Conservation (phyloP, 2,888 invertebrate species). For the Orthosia gracilis region DNA sequence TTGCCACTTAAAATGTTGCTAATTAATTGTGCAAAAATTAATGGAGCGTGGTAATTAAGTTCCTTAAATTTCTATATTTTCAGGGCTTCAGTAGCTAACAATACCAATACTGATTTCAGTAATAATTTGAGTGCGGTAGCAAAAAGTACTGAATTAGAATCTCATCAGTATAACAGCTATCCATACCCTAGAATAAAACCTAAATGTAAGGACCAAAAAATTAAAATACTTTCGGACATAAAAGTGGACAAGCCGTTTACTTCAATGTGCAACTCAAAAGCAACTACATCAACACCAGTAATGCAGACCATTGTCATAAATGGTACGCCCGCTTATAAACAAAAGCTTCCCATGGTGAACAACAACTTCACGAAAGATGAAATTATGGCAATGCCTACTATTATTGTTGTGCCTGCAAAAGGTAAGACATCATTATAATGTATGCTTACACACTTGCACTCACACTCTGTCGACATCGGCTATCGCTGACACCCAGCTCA, state of each 20-base stretch:
- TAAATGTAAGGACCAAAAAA: slow-evolving; percentile 78
- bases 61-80: slow-evolving; percentile 51
- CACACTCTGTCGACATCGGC: no score
- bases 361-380: slow-evolving; percentile 83
- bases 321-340: slow-evolving; percentile 83
- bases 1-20: slow-evolving; percentile 1
- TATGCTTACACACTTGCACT: background rate
- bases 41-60: slow-evolving; percentile 5
- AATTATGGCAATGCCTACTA: slow-evolving; percentile 91
- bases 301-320: slow-evolving; percentile 85
- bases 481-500: no score
- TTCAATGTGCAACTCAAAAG: slow-evolving; percentile 67
- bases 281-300: slow-evolving; percentile 80
- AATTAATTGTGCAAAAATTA: background rate
- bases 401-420: slow-evolving; percentile 84
- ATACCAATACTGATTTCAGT: slow-evolving; percentile 58
- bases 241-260: slow-evolving; percentile 79
- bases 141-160: slow-evolving; percentile 57
- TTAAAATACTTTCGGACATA: slow-evolving; percentile 85
- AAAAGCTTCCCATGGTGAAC: slow-evolving; percentile 63
- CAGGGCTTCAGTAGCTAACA: slow-evolving; percentile 71
- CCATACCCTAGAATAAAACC: slow-evolving; percentile 63
- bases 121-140: slow-evolving; percentile 49
- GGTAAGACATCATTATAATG: slow-evolving; percentile 71
- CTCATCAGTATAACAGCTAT: slow-evolving; percentile 59